Percentiles rank a stretch among this genome's conserved stretches.
Evolutionary conservation across 2,113 vertebrate genomes (phyloP).

Genomic region (Motacilla alba): DNA sequence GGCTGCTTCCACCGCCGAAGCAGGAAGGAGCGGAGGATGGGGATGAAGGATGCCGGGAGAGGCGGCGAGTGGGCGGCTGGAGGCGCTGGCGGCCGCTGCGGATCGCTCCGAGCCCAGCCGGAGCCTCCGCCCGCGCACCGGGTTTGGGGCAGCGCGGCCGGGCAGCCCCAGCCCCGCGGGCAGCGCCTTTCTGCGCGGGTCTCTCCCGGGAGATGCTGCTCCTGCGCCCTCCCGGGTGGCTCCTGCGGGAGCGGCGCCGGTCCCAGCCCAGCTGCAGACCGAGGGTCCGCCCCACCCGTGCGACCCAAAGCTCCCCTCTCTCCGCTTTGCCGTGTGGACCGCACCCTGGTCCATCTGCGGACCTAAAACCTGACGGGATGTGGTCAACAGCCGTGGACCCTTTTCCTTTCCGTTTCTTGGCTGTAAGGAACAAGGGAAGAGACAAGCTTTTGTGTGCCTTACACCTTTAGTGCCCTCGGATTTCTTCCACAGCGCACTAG

Average conservation of each 20-base stretch:
- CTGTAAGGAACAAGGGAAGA: background rate
- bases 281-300: background rate
- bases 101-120: background rate
- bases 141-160: background rate
- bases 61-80: background rate
- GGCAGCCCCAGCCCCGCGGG: background rate
- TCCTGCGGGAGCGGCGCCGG: background rate
- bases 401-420: background rate
- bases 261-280: background rate
- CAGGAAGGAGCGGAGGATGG: slow-evolving; percentile 2
- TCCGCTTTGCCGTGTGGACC: background rate
- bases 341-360: background rate
- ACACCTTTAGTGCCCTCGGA: background rate
- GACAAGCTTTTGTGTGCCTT: background rate
- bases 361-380: background rate
- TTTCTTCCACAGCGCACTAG: background rate
- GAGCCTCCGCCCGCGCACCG: background rate
- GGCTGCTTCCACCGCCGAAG: background rate
- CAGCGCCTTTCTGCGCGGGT: background rate
- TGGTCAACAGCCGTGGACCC: background rate
- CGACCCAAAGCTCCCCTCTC: background rate
- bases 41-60: slow-evolving; percentile 36
- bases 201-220: background rate
- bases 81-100: background rate
- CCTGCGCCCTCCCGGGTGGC: background rate